Evolutionary conservation across 1,140 invertebrate species (phyloP), one percentile per base, ranked within the genome.

Genomic region (Oreohelix idahoensis): DNA sequence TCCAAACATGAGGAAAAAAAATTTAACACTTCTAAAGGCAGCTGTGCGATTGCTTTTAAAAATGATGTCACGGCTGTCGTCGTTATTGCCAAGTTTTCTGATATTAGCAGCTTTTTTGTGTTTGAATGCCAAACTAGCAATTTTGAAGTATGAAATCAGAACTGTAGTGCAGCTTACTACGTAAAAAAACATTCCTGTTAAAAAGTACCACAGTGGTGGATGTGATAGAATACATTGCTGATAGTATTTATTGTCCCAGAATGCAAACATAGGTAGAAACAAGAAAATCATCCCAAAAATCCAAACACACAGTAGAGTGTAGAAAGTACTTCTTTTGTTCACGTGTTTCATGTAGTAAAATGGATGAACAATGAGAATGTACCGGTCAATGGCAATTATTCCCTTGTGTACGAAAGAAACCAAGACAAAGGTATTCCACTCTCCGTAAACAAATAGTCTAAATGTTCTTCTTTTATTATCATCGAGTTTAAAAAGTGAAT

Each of bases 1-100:
- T 32, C 63, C 63, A 66, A 66, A 66, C 63, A 66, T 66, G n/a
- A 66, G n/a, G 5, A n/a, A 17, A 66, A 66, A 66, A 32, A 66
- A 66, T 35, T 66, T 66, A 17, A 66, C 63, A 66, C 63, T 66
- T 66, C 63, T 66, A 32, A 66, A 66, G 17, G 63, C 63, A 8
- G 63, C 63, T 11, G 8, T 17, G 32, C 63, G 63, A 66, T 29
- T 66, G 32, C 32, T 66, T 32, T 66, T 29, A 2, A 66, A 66
- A 29, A 35, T 23, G 8, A 32, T 32, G 4, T 29, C 29, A 1
- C 17, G 1, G 20, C 17, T 13, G 20, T 29, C 5, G n/a, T 35
- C 63, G 8, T 29, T 10, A 32, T 29, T 2, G 23, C 32, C 20
- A 17, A 58, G 26, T 66, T n/a, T 66, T 66, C 63, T 29, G 1